Percentiles rank a stretch among this genome's conserved stretches.
phyloP scores from a whole-genome alignment of 2,113 vertebrate species.

The Macrotus californicus region DNA sequence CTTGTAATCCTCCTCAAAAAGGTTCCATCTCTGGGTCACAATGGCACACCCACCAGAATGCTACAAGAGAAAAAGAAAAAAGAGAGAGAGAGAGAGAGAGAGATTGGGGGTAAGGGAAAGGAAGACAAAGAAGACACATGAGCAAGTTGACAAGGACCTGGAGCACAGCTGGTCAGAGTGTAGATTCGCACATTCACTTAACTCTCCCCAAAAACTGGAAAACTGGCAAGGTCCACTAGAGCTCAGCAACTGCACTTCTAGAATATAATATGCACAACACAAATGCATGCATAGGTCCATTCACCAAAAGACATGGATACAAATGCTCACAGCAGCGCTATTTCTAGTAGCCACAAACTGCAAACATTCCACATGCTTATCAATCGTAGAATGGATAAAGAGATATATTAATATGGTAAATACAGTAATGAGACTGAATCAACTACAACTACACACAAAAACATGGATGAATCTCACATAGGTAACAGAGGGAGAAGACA shows the following conservation, averaged over 20 bases:
- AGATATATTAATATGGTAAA: not conserved
- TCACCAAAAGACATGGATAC: not conserved
- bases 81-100: not conserved
- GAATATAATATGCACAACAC: not conserved
- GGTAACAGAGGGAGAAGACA: not conserved
- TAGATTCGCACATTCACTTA: not conserved
- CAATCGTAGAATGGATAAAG: not conserved
- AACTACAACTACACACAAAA: not conserved
- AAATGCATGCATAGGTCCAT: not conserved
- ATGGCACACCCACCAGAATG: not conserved
- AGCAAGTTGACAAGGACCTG: not conserved
- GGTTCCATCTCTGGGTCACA: not conserved
- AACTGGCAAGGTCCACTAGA: not conserved
- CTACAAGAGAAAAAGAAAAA: not conserved
- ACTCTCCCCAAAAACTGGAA: no score
- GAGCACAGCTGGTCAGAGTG: not conserved
- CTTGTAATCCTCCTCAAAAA: not conserved
- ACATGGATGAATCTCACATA: not conserved
- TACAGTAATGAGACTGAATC: not conserved
- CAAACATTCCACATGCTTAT: not conserved
- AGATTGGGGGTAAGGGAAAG: no score
- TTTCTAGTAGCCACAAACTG: not conserved
- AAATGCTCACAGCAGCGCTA: not conserved
- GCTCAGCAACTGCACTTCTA: not conserved
- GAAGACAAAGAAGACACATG: not conserved